Percentiles rank a stretch among this genome's conserved stretches.
These are phyloP conservation scores for Orientallactaga bullata DNA, from an alignment of 2,113 vertebrate species.

Conservation along the genomic window DNA sequence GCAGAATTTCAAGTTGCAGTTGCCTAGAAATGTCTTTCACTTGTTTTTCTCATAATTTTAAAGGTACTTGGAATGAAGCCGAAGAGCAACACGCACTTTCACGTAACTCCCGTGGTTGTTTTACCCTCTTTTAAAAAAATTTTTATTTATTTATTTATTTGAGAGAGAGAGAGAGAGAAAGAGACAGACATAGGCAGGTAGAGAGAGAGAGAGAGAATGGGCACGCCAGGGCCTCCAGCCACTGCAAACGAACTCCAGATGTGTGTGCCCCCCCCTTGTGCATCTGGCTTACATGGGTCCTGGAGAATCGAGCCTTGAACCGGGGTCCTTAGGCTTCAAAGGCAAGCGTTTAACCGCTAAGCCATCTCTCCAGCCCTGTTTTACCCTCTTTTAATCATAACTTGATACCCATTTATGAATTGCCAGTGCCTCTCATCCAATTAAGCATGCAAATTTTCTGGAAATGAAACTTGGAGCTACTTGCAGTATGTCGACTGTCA, in stretches of 20 bases:
- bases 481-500: not conserved
- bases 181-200: too few species aligned
- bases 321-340: too few species aligned
- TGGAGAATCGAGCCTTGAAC: too few species aligned
- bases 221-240: too few species aligned
- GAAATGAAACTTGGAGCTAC: not conserved
- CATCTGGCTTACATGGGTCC: too few species aligned
- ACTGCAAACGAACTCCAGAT: too few species aligned
- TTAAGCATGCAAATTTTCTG: not conserved
- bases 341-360: too few species aligned
- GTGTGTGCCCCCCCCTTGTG: too few species aligned
- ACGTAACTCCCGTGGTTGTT: constrained; percentile 12
- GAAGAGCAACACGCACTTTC: constrained; percentile 2
- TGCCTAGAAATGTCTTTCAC: not conserved
- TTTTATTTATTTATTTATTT: too few species aligned
- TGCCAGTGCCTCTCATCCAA: not conserved
- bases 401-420: not conserved
- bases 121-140: not conserved
- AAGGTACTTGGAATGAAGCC: constrained; percentile 28
- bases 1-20: constrained; percentile 32
- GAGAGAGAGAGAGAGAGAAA: too few species aligned
- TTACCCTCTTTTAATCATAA: not conserved
- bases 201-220: too few species aligned
- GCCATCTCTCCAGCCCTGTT: too few species aligned
- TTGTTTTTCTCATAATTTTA: constrained; percentile 17